A percentile compares a stretch with the other conserved stretches of the same genome.
These are phyloP conservation scores for Crocodylus rhombifer DNA, from an alignment of 2,797 vertebrate genomes.

Conservation along the genomic window DNA sequence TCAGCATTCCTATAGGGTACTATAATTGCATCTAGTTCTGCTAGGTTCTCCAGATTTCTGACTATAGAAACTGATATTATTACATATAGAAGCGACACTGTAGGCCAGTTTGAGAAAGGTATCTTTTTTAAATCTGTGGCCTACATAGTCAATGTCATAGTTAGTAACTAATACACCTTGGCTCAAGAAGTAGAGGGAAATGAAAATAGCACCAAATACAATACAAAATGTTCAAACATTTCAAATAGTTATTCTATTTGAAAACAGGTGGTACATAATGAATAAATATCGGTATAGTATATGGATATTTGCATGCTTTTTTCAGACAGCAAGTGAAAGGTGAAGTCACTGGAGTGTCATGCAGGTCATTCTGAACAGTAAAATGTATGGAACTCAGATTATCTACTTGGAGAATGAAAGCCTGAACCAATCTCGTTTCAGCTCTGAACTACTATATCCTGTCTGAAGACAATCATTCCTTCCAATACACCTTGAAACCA, in stretches of 20 bases:
- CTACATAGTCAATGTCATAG: not conserved
- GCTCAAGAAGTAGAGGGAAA: not conserved
- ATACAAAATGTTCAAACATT: not conserved
- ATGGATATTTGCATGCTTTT: not conserved
- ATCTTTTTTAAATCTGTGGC: rapidly evolving
- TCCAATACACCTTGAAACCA: not conserved
- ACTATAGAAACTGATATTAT: not conserved
- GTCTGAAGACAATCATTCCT: not conserved
- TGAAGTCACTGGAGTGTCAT: rapidly evolving
- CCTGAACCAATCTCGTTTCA: rapidly evolving
- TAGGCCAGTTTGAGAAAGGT: not conserved
- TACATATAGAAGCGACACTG: not conserved
- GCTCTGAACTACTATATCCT: not conserved
- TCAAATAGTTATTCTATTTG: not conserved
- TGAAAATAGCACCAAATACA: not conserved
- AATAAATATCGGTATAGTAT: rapidly evolving
- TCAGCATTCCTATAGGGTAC: not conserved
- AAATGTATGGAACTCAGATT: not conserved
- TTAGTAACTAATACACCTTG: rapidly evolving
- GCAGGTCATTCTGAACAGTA: not conserved
- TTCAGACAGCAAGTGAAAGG: not conserved
- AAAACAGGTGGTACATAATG: not conserved
- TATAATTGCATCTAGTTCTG: rapidly evolving
- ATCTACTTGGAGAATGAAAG: not conserved
- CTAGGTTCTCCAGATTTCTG: rapidly evolving